Conservation (phyloP, 2,113 vertebrate genomes). For the Cacatua alba region DNA sequence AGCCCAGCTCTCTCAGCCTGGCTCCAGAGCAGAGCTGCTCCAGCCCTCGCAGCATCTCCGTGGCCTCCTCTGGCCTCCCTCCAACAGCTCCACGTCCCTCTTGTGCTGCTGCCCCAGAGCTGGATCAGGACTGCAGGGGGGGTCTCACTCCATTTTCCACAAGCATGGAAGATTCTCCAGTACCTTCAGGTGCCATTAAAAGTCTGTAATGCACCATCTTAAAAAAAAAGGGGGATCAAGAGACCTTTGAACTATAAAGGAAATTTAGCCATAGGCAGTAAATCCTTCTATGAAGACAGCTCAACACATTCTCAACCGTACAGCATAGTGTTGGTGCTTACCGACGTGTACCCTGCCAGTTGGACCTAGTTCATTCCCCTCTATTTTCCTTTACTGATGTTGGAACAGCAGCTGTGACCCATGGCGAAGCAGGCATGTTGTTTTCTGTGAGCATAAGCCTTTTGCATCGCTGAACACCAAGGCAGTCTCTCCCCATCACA, state of each 20-base stretch:
- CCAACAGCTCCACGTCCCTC: background rate
- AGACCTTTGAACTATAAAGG: background rate
- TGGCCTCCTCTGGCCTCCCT: background rate
- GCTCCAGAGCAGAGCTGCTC: too few species aligned
- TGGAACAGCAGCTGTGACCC: background rate
- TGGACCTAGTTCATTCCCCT: background rate
- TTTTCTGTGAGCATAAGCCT: background rate
- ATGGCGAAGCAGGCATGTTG: accelerated
- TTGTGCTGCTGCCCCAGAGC: background rate
- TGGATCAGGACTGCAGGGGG: background rate
- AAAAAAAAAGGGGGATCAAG: background rate
- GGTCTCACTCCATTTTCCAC: background rate
- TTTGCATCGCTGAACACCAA: background rate
- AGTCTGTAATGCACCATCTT: background rate
- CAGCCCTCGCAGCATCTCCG: too few species aligned
- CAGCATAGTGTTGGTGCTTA: background rate
- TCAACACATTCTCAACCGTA: background rate
- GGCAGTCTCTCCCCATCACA: background rate
- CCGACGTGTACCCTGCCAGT: accelerated
- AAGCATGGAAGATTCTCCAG: background rate
- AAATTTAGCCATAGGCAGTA: background rate
- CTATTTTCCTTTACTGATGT: background rate
- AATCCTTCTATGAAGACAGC: background rate
- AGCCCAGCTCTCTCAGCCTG: too few species aligned
- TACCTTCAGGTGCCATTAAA: background rate